Base-by-base conservation (phyloP, 2,113 vertebrate genomes). In the Dipodomys merriami region DNA sequence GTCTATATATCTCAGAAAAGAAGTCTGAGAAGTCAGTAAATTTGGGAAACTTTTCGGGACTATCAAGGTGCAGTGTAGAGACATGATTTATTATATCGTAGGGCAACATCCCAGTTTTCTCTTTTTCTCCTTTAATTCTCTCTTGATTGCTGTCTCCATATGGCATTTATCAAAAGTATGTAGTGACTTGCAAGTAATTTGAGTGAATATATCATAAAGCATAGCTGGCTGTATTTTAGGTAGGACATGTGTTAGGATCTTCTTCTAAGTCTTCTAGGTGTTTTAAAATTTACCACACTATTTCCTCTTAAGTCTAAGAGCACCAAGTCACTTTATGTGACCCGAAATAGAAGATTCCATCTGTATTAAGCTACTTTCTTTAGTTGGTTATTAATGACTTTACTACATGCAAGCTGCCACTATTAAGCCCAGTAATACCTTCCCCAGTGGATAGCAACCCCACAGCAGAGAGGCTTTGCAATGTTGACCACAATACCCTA, bases 361-460 rank as follows among this genome's bases (percentile, higher is more conserved):
- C 49, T 78, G 22, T 73, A 13, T 83, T 74, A 83, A 71, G 39
- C 22, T 82, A 91, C 29, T 39, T 39, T 78, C 57, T 95, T 93
- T 25, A 69, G 16, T 84, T 81, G 73, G 27, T 80, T 87, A 27
- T 19, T 79, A 46, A 44, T 68, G 35, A 7, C n/a, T 68, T 79
- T 18, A 12, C 30, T 88, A 5, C 22, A 3, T 44, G 9, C 8
- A 7, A 27, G 30, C 25, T 71, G 19, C 74, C 65, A 13, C 81
- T 18, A 1, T 71, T 67, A 88, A 11, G 20, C 60, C 30, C 49
- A 67, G 15, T 12, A 33, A 49, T 46, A 16, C 18, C 0, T 0
- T 74, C 33, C 10, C 10, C 10, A 49, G 0, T 46, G 27, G 86
- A 27, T 46, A 35, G 74, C 0, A 5, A 1, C n/a, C 1, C 18